These are phyloP conservation scores for Apis cerana DNA, from an alignment of 1,140 invertebrate genomes.

Conservation along the genomic window DNA sequence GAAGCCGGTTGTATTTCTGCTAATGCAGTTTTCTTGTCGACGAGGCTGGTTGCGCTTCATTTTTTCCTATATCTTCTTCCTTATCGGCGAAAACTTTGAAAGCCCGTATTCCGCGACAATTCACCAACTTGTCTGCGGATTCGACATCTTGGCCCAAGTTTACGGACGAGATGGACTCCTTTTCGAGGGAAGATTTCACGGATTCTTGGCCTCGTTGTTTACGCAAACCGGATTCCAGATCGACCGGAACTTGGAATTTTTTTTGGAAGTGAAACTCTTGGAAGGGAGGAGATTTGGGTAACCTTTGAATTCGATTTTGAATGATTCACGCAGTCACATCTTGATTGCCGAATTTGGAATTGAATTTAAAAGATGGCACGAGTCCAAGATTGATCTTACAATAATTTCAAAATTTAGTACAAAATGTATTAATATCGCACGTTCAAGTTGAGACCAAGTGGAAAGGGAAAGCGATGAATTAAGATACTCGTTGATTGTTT, in stretches of 20 bases:
- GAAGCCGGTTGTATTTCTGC: conserved; percentile 30
- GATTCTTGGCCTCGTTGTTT: conserved; percentile 12
- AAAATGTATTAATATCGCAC: too few relatives aligned
- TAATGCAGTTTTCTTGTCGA: conserved; percentile 67
- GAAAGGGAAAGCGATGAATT: too few relatives aligned
- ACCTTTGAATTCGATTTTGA: too few relatives aligned
- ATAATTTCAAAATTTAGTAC: too few relatives aligned
- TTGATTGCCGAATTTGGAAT: too few relatives aligned
- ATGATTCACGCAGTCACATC: too few relatives aligned
- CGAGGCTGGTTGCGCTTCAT: conserved; percentile 36
- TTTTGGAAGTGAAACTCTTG: not conserved
- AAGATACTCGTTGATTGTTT: too few relatives aligned
- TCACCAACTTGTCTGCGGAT: conserved; percentile 26
- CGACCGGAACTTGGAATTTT: not conserved
- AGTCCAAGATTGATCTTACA: too few relatives aligned
- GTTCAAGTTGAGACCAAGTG: too few relatives aligned
- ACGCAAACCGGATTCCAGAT: not conserved
- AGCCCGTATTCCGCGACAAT: conserved; percentile 20
- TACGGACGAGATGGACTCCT: conserved; percentile 13
- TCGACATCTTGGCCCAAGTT: not conserved
- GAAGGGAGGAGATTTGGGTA: too few relatives aligned
- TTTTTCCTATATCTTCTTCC: not conserved
- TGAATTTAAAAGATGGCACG: too few relatives aligned
- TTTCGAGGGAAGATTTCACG: conserved; percentile 21
- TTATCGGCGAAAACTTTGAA: conserved; percentile 28